Percentiles rank a stretch among this genome's conserved stretches.
phyloP scores from a whole-genome alignment of 2,888 invertebrate species.

The Aporophyla nigra region DNA sequence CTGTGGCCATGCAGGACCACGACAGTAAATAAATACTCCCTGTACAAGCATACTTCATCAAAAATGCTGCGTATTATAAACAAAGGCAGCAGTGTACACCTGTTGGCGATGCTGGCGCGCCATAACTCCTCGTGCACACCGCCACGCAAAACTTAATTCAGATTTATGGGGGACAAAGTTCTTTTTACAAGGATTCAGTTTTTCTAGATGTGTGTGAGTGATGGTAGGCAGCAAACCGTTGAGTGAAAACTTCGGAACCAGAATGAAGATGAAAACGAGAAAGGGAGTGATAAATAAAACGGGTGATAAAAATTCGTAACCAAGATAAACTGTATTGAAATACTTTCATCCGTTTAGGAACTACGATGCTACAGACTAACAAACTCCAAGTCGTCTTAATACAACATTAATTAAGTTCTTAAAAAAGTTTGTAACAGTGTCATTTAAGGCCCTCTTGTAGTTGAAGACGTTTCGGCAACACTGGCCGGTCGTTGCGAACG shows the following conservation, averaged over 20 bases:
- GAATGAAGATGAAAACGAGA: neutral
- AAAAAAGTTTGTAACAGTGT: too few species aligned
- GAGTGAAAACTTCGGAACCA: neutral
- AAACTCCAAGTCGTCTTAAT: neutral
- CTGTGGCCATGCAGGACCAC: neutral
- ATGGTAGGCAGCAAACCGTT: neutral
- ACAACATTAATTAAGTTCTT: too few species aligned
- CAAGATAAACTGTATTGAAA: too few species aligned
- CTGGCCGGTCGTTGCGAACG: too few species aligned
- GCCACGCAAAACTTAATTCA: conserved; percentile 76
- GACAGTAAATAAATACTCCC: conserved; percentile 14
- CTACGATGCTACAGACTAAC: neutral
- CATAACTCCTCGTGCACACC: conserved; percentile 69
- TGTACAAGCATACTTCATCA: conserved; percentile 1
- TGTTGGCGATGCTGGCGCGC: conserved; percentile 71
- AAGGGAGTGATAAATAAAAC: neutral
- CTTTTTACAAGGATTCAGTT: conserved; percentile 37
- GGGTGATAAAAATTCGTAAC: neutral
- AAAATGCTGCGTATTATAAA: conserved; percentile 38
- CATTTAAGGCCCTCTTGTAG: too few species aligned
- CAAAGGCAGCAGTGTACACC: conserved; percentile 70
- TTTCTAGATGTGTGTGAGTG: conserved; percentile 37
- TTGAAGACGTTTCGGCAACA: too few species aligned
- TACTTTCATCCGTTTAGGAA: too few species aligned
- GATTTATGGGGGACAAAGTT: conserved; percentile 76